phyloP scores from a whole-genome alignment of 2,113 vertebrate species.

The Alectura lathami region DNA sequence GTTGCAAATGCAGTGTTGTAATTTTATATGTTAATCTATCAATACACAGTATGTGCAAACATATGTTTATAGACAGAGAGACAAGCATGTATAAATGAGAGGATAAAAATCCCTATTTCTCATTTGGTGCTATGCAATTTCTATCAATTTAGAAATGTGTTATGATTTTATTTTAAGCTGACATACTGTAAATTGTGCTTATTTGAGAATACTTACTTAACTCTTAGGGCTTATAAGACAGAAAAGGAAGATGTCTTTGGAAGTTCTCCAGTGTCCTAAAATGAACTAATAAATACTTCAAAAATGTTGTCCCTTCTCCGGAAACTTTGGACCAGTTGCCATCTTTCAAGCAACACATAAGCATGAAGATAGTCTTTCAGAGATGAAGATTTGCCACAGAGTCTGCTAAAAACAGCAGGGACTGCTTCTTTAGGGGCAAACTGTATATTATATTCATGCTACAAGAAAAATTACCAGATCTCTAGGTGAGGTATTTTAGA shows the following conservation, averaged over 20 bases:
- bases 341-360: slow-evolving; percentile 13
- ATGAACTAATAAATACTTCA: slow-evolving; percentile 58
- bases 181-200: slow-evolving; percentile 68
- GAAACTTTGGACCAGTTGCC: neutral
- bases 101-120: slow-evolving; percentile 76
- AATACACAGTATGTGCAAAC: slow-evolving; percentile 80
- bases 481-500: slow-evolving; percentile 69
- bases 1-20: slow-evolving; percentile 75
- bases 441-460: slow-evolving; percentile 55
- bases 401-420: slow-evolving; percentile 34
- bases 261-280: slow-evolving; percentile 56
- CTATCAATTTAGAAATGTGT: slow-evolving; percentile 77
- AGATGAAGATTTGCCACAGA: neutral
- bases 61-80: slow-evolving; percentile 80
- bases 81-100: slow-evolving; percentile 77
- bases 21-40: slow-evolving; percentile 80
- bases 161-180: slow-evolving; percentile 77
- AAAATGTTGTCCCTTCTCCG: neutral
- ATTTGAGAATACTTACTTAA: slow-evolving; percentile 72
- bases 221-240: slow-evolving; percentile 64
- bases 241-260: slow-evolving; percentile 50
- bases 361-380: neutral
- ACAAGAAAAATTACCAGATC: slow-evolving; percentile 66
- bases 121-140: slow-evolving; percentile 77
- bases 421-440: slow-evolving; percentile 18